Conservation (phyloP, 2,797 vertebrate species). For the Muscicapa comitata region DNA sequence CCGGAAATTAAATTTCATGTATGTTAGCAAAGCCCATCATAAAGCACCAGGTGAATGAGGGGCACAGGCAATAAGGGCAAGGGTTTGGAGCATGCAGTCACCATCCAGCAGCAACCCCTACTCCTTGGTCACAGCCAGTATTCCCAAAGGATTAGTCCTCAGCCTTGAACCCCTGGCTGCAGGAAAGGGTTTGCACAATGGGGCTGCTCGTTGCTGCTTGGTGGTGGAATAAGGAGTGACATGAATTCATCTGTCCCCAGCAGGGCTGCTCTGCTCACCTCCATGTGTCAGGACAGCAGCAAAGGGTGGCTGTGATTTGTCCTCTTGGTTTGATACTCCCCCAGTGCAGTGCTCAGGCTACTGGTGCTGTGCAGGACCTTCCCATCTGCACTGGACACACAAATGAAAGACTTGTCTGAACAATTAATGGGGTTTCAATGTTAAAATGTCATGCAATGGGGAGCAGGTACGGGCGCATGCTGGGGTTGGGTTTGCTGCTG, state of each 20-base stretch:
- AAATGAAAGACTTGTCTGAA: not conserved
- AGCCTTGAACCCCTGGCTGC: not conserved
- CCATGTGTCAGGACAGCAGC: not conserved
- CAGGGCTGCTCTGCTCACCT: fast-evolving
- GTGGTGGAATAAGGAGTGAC: not conserved
- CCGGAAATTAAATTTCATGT: constrained; percentile 67
- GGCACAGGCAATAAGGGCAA: not conserved
- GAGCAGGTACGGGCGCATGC: not conserved
- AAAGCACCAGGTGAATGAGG: constrained; percentile 41
- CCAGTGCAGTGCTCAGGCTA: not conserved
- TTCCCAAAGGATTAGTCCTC: not conserved
- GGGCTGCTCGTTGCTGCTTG: not conserved
- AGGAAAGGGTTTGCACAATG: fast-evolving
- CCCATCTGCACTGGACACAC: not conserved
- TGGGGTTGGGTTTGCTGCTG: not conserved
- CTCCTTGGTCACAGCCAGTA: not conserved
- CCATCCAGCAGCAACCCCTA: not conserved
- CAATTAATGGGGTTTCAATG: not conserved
- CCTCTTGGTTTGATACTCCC: not conserved
- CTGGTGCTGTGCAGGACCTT: not conserved
- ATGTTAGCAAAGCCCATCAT: constrained; percentile 49
- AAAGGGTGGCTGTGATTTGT: not conserved
- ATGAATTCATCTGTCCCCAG: not conserved
- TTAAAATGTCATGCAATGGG: not conserved
- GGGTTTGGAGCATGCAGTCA: not conserved